Percentiles rank a stretch among this genome's conserved stretches.
Evolutionary conservation across 2,797 vertebrate species (phyloP).

Genomic region (Acipenser transmontanus): DNA sequence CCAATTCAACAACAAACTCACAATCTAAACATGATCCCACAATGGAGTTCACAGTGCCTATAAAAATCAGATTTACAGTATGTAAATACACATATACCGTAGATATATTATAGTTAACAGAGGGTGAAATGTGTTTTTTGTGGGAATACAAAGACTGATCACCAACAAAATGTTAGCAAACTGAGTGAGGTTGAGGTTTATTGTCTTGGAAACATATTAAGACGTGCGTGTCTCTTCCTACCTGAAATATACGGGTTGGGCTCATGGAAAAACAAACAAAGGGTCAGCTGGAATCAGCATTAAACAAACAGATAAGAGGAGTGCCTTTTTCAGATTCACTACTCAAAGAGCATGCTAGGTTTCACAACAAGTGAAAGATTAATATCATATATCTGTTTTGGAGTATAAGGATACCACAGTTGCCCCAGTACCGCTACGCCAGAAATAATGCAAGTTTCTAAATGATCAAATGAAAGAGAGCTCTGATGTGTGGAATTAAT

Average conservation of each 20-base stretch:
- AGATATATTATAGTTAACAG: slow-evolving; percentile 2
- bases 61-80: background rate
- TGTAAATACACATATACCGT: background rate
- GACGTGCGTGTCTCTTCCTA: slow-evolving; percentile 13
- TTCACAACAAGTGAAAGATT: too few relatives aligned
- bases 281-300: slow-evolving; percentile 17
- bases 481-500: too few relatives aligned
- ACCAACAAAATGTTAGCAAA: slow-evolving; percentile 43
- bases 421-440: too few relatives aligned
- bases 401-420: too few relatives aligned
- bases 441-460: too few relatives aligned
- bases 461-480: too few relatives aligned
- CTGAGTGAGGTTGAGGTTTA: slow-evolving; percentile 17
- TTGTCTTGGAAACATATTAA: slow-evolving; percentile 10
- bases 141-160: slow-evolving; percentile 27
- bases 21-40: background rate
- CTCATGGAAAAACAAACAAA: slow-evolving; percentile 43
- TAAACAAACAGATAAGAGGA: background rate
- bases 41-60: background rate
- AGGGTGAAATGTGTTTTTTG: slow-evolving; percentile 16
- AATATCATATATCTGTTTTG: too few relatives aligned
- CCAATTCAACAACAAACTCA: slow-evolving; percentile 2
- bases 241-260: slow-evolving; percentile 26
- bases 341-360: too few relatives aligned
- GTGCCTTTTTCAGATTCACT: slow-evolving; percentile 4